Conservation (phyloP, 1,140 invertebrate genomes). For the Lordiphosa collinella region DNA sequence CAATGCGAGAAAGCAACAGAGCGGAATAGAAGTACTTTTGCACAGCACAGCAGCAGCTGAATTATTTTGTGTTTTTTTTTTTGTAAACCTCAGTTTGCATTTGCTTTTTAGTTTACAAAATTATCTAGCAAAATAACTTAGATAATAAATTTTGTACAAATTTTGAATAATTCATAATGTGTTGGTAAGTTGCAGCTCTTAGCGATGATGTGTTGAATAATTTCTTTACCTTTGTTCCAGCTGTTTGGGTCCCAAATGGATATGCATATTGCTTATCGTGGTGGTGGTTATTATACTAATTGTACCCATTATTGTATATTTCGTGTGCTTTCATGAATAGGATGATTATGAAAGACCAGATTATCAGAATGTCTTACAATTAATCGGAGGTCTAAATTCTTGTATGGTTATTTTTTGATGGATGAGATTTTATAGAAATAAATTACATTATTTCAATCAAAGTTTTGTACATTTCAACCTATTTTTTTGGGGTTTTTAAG, state of each 20-base stretch:
- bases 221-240: constrained; percentile 1
- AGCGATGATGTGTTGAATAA: background rate
- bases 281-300: constrained; percentile 6
- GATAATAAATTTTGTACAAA: background rate
- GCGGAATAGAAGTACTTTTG: too few relatives aligned
- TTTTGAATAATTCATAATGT: background rate
- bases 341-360: too few relatives aligned
- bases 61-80: too few relatives aligned
- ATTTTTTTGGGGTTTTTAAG: too few relatives aligned
- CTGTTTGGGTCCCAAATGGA: constrained; percentile 10
- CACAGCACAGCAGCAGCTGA: too few relatives aligned
- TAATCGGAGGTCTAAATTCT: too few relatives aligned
- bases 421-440: too few relatives aligned
- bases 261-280: background rate
- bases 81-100: too few relatives aligned
- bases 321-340: constrained; percentile 21
- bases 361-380: too few relatives aligned
- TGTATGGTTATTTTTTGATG: too few relatives aligned
- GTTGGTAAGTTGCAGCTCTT: constrained; percentile 13
- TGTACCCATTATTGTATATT: constrained; percentile 19
- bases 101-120: background rate
- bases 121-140: background rate
- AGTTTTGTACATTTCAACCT: too few relatives aligned
- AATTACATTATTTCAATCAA: too few relatives aligned
- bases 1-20: constrained; percentile 9